phyloP scores from a whole-genome alignment of 1,140 invertebrate genomes.

The Trissolcus basalis region DNA sequence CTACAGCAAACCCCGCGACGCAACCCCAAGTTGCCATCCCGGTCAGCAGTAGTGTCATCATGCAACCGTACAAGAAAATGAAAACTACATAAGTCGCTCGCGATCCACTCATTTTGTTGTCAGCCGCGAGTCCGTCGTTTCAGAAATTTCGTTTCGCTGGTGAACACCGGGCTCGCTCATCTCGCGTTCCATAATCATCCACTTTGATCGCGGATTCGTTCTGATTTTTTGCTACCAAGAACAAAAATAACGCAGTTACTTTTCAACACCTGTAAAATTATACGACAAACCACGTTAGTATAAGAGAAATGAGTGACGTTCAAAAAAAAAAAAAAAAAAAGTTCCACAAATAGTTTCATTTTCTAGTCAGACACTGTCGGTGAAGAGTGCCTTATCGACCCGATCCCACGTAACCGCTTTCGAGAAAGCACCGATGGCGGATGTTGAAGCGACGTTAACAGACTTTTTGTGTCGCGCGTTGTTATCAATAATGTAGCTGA shows the following conservation, averaged over 20 bases:
- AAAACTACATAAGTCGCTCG: constrained; percentile 84
- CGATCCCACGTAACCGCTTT: constrained; percentile 66
- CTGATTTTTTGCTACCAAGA: too few relatives aligned
- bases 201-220: constrained; percentile 19
- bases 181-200: neutral
- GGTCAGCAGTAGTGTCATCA: constrained; percentile 78
- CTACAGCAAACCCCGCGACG: constrained; percentile 67
- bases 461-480: constrained; percentile 47
- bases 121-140: constrained; percentile 26
- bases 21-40: constrained; percentile 71
- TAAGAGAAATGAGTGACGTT: constrained; percentile 58
- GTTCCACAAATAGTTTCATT: constrained; percentile 73
- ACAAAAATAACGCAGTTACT: too few relatives aligned
- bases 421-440: constrained; percentile 49
- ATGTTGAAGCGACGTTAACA: constrained; percentile 54
- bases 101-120: constrained; percentile 12
- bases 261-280: too few relatives aligned
- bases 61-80: constrained; percentile 91
- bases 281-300: constrained; percentile 21
- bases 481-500: constrained; percentile 44
- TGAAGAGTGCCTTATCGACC: constrained; percentile 77
- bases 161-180: neutral
- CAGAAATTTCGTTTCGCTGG: constrained; percentile 3
- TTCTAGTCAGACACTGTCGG: constrained; percentile 77
- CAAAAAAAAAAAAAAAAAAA: constrained; percentile 48